phyloP scores from a whole-genome alignment of 2,113 vertebrate genomes.

The Echinops telfairi region DNA sequence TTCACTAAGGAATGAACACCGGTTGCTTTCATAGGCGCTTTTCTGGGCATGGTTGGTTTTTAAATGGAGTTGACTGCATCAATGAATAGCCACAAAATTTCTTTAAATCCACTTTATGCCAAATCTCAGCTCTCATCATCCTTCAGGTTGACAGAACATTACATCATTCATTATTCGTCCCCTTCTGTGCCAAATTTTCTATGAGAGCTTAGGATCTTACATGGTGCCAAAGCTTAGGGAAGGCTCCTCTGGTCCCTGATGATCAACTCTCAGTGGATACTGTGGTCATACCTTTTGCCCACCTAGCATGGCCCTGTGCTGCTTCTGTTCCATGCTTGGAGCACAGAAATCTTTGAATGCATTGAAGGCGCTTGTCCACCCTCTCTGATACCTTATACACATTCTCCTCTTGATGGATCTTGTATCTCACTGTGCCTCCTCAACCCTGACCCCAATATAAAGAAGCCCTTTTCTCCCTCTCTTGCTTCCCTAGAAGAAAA shows the following conservation, averaged over 20 bases:
- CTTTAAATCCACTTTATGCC: slow-evolving; percentile 21
- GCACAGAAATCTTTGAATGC: slow-evolving; percentile 41
- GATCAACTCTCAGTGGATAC: not conserved
- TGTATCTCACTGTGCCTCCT: not conserved
- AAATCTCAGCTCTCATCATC: slow-evolving; percentile 21
- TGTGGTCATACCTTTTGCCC: not conserved
- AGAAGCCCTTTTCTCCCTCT: not conserved
- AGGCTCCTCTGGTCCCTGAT: not conserved
- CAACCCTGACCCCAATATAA: slow-evolving; percentile 5
- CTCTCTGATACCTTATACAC: not conserved
- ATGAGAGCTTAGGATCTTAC: not conserved
- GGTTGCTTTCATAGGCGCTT: slow-evolving; percentile 45
- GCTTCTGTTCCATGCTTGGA: not conserved
- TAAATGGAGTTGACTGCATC: slow-evolving; percentile 11
- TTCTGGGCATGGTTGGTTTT: slow-evolving; percentile 54
- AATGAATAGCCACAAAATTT: slow-evolving; percentile 33
- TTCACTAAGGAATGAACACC: not conserved
- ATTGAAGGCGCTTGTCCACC: not conserved
- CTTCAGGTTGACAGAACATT: not conserved
- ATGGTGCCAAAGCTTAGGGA: not conserved
- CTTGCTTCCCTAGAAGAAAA: not conserved
- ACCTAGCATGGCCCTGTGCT: not conserved
- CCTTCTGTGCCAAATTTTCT: not conserved
- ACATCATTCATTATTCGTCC: slow-evolving; percentile 1
- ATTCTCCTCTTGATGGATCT: not conserved